Base-by-base conservation (phyloP, 1,140 invertebrate genomes). In the Solenopsis fugax region DNA sequence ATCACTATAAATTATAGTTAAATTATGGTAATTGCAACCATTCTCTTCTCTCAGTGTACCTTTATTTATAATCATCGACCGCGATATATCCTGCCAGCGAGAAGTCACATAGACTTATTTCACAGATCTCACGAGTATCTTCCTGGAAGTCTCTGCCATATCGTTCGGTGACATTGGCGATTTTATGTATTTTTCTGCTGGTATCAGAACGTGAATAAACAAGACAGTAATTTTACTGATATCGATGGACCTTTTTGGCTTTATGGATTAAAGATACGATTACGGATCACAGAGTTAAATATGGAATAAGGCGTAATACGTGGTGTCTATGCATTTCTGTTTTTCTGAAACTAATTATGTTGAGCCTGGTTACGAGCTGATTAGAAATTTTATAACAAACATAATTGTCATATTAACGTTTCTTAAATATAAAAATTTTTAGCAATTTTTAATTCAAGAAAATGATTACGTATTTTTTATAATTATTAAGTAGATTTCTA, bases 51-150 rank as follows among this genome's bases (percentile, higher is more conserved):
- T n/a, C n/a, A n/a, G n/a, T n/a, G n/a, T n/a, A n/a, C n/a, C n/a
- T n/a, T n/a, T 81, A 90, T 87, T 90, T 87, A 85, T 89, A 89
- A 77, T 87, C 24, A 21, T 48, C 58, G 64, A 91, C 90, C 90
- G 56, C 85, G 45, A 45, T 24, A 67, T 77, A 88, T 91, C 89
- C 90, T 91, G 81, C 24, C 18, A 29, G 21, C 21, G 37, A 29
- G 52, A 10, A 82, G 65, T 34, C 52, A 73, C 16, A 10, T 52
- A 37, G 24, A 76, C 0, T 10, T 50, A 76, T 29, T 81, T 71
- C 50, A 24, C 10, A 73, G 69, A 84, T 18, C 12, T 64, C 45
- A 12, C 45, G 13, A 58, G 18, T 67, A 21, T 80, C 24, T 80
- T 86, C 75, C 7, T n/a, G 12, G 48, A 85, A 85, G 50, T 48